phyloP scores from a whole-genome alignment of 2,888 invertebrate species.

The Amaurobius ferox region DNA sequence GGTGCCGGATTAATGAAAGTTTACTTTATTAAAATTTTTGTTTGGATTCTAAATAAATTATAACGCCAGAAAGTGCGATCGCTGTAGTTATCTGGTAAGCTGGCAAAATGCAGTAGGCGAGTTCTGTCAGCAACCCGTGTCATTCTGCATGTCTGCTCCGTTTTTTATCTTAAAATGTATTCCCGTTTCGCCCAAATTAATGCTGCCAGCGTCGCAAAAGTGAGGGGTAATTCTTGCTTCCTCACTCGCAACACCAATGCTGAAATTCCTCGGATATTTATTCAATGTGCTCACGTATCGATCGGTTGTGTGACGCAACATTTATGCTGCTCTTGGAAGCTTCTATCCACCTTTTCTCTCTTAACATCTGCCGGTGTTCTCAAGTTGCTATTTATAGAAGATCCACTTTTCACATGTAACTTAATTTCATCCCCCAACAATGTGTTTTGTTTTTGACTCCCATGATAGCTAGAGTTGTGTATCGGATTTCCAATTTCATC shows the following conservation, averaged over 20 bases:
- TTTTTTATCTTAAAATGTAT: too few species aligned
- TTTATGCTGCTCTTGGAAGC: neutral
- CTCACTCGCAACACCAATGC: neutral
- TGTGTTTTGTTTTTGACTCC: too few species aligned
- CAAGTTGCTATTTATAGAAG: conserved; percentile 30
- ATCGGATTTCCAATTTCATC: neutral
- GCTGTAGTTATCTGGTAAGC: too few species aligned
- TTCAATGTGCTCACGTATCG: conserved; percentile 31
- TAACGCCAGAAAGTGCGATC: too few species aligned
- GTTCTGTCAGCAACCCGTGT: too few species aligned
- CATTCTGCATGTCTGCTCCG: too few species aligned
- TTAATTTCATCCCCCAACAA: neutral
- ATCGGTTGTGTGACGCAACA: conserved; percentile 40
- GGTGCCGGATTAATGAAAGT: too few species aligned
- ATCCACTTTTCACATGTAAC: neutral
- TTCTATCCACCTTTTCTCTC: neutral
- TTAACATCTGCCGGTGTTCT: conserved; percentile 36
- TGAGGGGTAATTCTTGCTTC: conserved; percentile 22
- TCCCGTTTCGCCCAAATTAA: neutral
- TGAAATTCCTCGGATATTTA: neutral
- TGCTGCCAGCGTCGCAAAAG: neutral
- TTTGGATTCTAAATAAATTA: too few species aligned
- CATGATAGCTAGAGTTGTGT: neutral
- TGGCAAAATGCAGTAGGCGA: too few species aligned
- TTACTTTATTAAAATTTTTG: too few species aligned